Evolutionary conservation across 2,797 vertebrate species (phyloP).

Genomic region (Nannoperca obscura): DNA sequence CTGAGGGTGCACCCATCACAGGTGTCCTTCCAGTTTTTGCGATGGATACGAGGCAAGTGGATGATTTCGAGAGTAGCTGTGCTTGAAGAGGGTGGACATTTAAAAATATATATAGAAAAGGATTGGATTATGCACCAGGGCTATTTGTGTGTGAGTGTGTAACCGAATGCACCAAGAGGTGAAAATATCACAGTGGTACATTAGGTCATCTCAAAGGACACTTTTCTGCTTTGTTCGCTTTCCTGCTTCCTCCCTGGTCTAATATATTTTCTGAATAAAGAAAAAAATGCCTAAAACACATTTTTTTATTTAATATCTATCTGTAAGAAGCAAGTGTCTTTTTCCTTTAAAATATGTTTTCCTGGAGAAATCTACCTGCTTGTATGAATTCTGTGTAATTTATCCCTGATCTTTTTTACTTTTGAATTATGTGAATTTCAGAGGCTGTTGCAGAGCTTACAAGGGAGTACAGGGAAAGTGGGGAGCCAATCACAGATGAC

Average conservation of each 20-base stretch:
- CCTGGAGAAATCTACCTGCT: not conserved
- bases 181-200: not conserved
- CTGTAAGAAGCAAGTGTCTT: not conserved
- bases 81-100: not conserved
- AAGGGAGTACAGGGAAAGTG: constrained; percentile 92
- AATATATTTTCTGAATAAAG: not conserved
- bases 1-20: constrained; percentile 64
- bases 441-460: constrained; percentile 92
- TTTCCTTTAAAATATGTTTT: not conserved
- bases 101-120: not conserved
- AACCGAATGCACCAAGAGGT: not conserved
- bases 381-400: not conserved
- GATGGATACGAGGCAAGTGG: constrained; percentile 80
- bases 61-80: constrained; percentile 3
- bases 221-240: not conserved
- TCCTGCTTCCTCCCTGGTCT: not conserved
- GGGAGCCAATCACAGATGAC: constrained; percentile 96
- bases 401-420: not conserved
- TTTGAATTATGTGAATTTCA: constrained; percentile 58
- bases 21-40: constrained; percentile 76
- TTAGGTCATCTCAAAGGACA: not conserved
- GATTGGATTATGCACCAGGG: not conserved
- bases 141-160: constrained; percentile 21
- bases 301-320: not conserved
- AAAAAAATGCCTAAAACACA: not conserved